phyloP scores from a whole-genome alignment of 2,113 vertebrate genomes.

The Syngnathus typhle region DNA sequence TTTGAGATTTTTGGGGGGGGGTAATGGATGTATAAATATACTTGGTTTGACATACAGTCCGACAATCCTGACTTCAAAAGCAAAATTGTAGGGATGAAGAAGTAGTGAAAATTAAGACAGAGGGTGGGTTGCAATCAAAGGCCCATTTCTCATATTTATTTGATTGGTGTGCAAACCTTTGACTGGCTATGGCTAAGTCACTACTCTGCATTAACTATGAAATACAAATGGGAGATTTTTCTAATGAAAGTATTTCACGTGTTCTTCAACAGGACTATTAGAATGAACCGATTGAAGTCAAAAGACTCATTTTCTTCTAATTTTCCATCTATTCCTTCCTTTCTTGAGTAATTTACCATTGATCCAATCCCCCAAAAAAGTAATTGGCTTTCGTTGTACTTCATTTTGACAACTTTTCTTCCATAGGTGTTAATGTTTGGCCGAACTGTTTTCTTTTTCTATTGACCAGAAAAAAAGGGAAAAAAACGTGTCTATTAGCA shows the following conservation, averaged over 20 bases:
- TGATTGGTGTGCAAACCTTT: not conserved
- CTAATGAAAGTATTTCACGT: not conserved
- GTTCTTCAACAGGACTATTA: too few species aligned
- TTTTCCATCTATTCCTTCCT: too few species aligned
- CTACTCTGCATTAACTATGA: not conserved
- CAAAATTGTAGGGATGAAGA: not conserved
- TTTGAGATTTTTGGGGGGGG: not conserved
- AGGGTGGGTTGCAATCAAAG: not conserved
- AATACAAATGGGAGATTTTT: too few species aligned
- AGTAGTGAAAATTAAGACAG: not conserved
- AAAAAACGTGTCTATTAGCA: slow-evolving; percentile 22
- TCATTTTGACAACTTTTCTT: slow-evolving; percentile 38
- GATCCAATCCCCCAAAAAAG: slow-evolving; percentile 36
- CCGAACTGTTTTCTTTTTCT: slow-evolving; percentile 8
- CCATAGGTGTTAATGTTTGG: slow-evolving; percentile 32
- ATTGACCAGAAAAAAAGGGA: not conserved
- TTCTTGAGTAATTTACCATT: slow-evolving; percentile 33
- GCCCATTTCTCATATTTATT: not conserved
- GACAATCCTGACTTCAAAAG: not conserved
- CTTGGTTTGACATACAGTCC: not conserved
- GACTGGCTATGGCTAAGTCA: not conserved
- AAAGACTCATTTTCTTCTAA: not conserved
- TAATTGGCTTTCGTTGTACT: slow-evolving; percentile 27
- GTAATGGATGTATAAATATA: not conserved
- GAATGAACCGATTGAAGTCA: not conserved